A percentile compares a stretch with the other conserved stretches of the same genome.
Evolutionary conservation across 2,888 invertebrate species (phyloP).

Genomic region (Antheraea assamensis): DNA sequence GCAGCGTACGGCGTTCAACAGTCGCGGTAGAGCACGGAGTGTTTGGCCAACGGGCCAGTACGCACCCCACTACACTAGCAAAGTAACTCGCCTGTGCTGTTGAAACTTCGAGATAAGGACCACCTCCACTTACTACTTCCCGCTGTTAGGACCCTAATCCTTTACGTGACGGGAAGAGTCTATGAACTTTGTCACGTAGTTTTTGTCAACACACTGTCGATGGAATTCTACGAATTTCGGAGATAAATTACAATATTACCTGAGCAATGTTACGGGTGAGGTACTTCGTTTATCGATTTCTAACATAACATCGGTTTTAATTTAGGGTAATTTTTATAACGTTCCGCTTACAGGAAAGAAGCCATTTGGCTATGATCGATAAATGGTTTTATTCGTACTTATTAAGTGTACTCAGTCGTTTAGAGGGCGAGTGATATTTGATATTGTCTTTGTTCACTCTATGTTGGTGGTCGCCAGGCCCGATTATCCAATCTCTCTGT

Average conservation of each 20-base stretch:
- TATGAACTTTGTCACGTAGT: constrained; percentile 65
- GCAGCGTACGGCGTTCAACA: constrained; percentile 58
- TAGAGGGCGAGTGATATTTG: constrained; percentile 47
- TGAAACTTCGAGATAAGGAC: constrained; percentile 73
- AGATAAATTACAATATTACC: constrained; percentile 24
- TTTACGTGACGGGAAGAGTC: constrained; percentile 55
- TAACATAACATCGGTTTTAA: neutral
- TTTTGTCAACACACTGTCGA: constrained; percentile 51
- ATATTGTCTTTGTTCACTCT: constrained; percentile 47
- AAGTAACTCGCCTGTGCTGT: constrained; percentile 45
- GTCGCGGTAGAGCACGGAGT: constrained; percentile 64
- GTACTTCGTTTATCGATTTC: constrained; percentile 7
- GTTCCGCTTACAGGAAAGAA: constrained; percentile 1
- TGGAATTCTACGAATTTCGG: constrained; percentile 50
- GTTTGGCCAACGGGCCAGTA: constrained; percentile 43
- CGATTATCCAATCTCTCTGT: constrained; percentile 14
- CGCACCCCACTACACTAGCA: constrained; percentile 61
- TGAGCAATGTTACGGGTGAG: neutral
- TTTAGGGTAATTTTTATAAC: neutral
- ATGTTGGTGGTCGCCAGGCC: constrained; percentile 36
- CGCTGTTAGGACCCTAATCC: constrained; percentile 69
- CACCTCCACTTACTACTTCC: constrained; percentile 62
- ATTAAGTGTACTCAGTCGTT: constrained; percentile 39
- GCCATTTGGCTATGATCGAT: neutral
- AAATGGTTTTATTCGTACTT: constrained; percentile 23